These are phyloP conservation scores for Numenius phaeopus DNA, from an alignment of 2,797 vertebrate species.

Conservation along the genomic window DNA sequence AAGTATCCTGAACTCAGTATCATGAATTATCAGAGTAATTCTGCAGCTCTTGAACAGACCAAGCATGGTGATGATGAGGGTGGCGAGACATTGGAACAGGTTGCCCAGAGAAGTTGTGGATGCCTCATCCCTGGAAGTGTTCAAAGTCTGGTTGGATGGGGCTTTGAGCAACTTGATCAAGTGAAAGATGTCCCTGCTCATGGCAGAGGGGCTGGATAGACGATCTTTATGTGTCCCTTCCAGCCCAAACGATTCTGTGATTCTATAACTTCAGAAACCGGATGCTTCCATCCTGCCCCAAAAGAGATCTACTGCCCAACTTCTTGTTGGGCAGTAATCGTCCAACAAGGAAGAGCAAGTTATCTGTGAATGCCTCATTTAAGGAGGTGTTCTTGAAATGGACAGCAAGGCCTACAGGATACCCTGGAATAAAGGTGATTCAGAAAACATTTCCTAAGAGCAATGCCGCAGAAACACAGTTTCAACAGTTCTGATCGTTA, in stretches of 20 bases:
- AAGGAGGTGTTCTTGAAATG: neutral
- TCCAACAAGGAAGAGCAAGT: neutral
- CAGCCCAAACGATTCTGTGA: neutral
- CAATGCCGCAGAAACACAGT: neutral
- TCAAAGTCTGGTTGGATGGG: rapidly evolving
- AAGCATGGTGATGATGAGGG: neutral
- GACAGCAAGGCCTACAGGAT: neutral
- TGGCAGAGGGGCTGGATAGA: neutral
- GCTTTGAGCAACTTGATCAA: neutral
- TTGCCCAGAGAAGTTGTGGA: neutral
- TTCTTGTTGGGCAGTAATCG: neutral
- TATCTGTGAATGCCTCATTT: neutral
- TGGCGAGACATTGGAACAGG: neutral
- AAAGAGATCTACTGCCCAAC: neutral
- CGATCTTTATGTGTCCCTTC: neutral
- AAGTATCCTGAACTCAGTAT: neutral
- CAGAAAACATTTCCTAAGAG: neutral
- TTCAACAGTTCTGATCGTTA: neutral
- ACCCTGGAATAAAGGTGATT: neutral
- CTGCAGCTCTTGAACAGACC: neutral
- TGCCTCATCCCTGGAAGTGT: neutral
- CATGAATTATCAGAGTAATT: constrained; percentile 7
- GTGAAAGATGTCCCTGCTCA: neutral
- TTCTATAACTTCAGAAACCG: neutral
- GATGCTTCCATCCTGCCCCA: neutral